phyloP scores from a whole-genome alignment of 2,113 vertebrate species.

The Tylochromis polylepis region DNA sequence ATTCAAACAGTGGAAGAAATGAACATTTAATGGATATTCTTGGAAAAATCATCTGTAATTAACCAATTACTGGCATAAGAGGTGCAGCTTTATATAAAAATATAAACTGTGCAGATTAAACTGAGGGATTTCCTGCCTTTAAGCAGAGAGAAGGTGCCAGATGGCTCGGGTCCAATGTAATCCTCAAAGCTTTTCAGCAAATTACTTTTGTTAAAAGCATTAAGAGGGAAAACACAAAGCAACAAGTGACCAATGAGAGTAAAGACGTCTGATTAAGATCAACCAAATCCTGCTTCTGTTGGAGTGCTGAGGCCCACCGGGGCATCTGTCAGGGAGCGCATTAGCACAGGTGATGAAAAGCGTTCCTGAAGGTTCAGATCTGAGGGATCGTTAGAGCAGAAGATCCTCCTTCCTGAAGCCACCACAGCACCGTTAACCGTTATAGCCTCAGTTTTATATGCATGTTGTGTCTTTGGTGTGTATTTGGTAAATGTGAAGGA shows the following conservation, averaged over 20 bases:
- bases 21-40: not conserved
- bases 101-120: not conserved
- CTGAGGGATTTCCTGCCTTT: not conserved
- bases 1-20: not conserved
- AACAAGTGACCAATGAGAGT: conserved; percentile 36
- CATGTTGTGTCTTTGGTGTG: accelerated
- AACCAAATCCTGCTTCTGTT: not conserved
- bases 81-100: not conserved
- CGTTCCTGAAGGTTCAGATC: not conserved
- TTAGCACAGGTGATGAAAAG: not conserved
- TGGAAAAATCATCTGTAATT: not conserved
- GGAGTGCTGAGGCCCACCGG: not conserved
- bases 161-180: conserved; percentile 16
- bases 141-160: not conserved
- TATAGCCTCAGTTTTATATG: no score
- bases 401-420: not conserved
- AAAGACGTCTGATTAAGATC: conserved; percentile 29
- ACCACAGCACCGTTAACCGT: not conserved
- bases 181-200: conserved; percentile 19
- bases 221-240: not conserved
- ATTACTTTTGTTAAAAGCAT: conserved; percentile 19
- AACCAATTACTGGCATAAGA: not conserved
- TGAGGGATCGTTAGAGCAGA: not conserved
- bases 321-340: not conserved
- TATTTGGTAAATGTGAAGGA: accelerated